Conservation (phyloP, 2,797 vertebrate species). For the Myoxocephalus aenaeus region DNA sequence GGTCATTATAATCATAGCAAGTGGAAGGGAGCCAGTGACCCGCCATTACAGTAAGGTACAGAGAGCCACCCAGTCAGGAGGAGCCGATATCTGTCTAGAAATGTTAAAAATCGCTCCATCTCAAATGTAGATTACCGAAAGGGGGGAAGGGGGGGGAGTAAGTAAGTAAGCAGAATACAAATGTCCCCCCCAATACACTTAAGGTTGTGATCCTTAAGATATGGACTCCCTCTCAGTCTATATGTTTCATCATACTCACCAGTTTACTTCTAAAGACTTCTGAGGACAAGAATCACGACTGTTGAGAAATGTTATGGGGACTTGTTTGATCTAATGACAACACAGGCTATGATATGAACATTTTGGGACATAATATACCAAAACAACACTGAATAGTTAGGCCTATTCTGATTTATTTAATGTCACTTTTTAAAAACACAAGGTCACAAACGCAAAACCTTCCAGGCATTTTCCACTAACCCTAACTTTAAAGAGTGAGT, state of each 20-base stretch:
- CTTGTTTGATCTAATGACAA: neutral
- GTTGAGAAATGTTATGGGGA: conserved; percentile 2
- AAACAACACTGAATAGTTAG: neutral
- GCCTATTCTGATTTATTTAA: neutral
- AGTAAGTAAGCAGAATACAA: conserved; percentile 53
- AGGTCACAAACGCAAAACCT: conserved; percentile 5
- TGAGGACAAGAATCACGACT: neutral
- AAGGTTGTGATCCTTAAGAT: conserved; percentile 47
- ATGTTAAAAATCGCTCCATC: conserved; percentile 72
- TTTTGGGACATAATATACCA: neutral
- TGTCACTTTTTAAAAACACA: conserved; percentile 19
- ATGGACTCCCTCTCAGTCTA: conserved; percentile 18
- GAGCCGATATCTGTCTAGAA: conserved; percentile 63
- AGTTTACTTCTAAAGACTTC: conserved; percentile 23
- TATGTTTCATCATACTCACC: conserved; percentile 26
- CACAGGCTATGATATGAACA: neutral
- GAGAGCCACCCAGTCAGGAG: conserved; percentile 78
- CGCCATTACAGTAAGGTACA: conserved; percentile 83
- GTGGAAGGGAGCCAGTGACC: conserved; percentile 87
- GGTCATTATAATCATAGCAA: conserved; percentile 89
- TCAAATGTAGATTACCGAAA: conserved; percentile 74
- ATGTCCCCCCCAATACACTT: conserved; percentile 47
- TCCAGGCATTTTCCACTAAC: conserved; percentile 27
- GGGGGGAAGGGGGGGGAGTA: conserved; percentile 11
- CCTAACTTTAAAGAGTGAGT: conserved; percentile 47